Base-by-base conservation (phyloP, 2,113 vertebrate species). In the Hepsetus odoe region DNA sequence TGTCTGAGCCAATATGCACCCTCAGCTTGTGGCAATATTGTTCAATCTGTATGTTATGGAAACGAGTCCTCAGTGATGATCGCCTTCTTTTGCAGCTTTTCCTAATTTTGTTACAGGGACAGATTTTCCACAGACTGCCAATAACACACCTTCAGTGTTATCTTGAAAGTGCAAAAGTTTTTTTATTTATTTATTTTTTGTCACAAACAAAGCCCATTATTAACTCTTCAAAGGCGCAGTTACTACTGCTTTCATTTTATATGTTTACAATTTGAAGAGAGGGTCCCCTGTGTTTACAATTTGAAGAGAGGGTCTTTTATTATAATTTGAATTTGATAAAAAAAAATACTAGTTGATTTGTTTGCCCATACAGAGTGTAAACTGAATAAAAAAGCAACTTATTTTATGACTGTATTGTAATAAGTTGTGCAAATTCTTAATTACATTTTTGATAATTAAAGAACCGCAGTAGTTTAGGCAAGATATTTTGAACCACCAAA, bases 401-500 rank as follows among this genome's bases (percentile, higher is more conserved):
- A 26, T 22, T 72, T 33, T 74, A 38, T 61, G 35, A 74, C 18
- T 38, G 13, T 8, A 9, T 56, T 56, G 32, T 72, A 28, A 8
- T 51, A 24, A 35, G n/a, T 44, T 66, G 46, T 38, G 8, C 35
- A n/a, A n/a, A n/a, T n/a, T n/a, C n/a, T n/a, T n/a, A n/a, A n/a
- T n/a, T n/a, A n/a, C n/a, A n/a, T n/a, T n/a, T n/a, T n/a, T n/a
- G n/a, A n/a, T n/a, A n/a, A n/a, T n/a, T 64, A 65, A 38, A 44
- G 32, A 3, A 65, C 59, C 42, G 72, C 42, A n/a, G n/a, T n/a
- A n/a, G 66, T 66, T 22, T 3, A 32, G 55, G n/a, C 9, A 4
- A 8, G 58, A 35, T 40, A 55, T 72, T 68, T 22, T 26, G 49
- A 77, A 32, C 53, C 4, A 61, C 28, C 44, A 40, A 73, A 58